Evolutionary conservation across 2,113 vertebrate genomes (phyloP).

Genomic region (Lycaon pictus): DNA sequence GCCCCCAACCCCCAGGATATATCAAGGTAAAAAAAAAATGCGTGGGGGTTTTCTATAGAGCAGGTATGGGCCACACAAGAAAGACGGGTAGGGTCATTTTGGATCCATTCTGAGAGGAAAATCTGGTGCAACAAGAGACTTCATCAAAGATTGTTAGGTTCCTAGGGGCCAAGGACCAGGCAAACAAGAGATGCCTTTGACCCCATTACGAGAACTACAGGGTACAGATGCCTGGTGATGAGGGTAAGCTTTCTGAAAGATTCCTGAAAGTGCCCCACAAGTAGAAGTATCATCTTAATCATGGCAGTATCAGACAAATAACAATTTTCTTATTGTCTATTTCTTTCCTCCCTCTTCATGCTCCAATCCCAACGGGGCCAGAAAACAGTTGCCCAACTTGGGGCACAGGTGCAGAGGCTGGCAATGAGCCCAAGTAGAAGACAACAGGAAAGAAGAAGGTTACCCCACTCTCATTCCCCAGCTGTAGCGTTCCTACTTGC

Average conservation of each 20-base stretch:
- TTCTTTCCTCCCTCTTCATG: not conserved
- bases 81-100: not conserved
- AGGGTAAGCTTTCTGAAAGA: not conserved
- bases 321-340: not conserved
- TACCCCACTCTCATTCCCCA: not conserved
- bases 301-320: not conserved
- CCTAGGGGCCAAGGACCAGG: not conserved
- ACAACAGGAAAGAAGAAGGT: not conserved
- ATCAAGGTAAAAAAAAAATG: not conserved
- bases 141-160: not conserved
- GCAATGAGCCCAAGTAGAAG: not conserved
- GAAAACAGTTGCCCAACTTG: not conserved
- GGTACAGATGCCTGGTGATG: not conserved
- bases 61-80: not conserved
- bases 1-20: not conserved
- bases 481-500: not conserved
- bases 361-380: not conserved
- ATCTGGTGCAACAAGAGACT: not conserved
- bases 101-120: conserved; percentile 14
- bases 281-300: not conserved
- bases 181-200: not conserved
- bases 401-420: not conserved
- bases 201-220: not conserved
- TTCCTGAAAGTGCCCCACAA: not conserved
- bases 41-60: not conserved